Percentiles rank a stretch among this genome's conserved stretches.
These are phyloP conservation scores for Gerris lacustris DNA, from an alignment of 2,888 invertebrate species.

Conservation along the genomic window DNA sequence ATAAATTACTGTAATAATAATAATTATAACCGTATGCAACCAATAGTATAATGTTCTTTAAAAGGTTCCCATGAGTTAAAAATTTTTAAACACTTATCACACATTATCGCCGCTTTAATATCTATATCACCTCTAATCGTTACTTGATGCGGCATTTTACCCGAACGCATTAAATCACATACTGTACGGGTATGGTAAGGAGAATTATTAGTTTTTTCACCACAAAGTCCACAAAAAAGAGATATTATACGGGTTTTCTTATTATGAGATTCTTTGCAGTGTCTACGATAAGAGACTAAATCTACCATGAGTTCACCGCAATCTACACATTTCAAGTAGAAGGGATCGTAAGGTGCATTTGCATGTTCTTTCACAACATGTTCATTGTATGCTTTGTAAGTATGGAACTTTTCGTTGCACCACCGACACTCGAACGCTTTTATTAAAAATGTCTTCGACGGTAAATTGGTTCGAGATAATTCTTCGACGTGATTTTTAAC, in stretches of 20 bases:
- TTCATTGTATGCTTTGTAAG: not conserved
- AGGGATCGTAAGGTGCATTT: not conserved
- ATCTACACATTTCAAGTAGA: not conserved
- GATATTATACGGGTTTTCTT: not conserved
- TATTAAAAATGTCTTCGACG: not conserved
- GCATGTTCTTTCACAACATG: not conserved
- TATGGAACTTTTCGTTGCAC: not conserved
- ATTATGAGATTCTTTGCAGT: not conserved
- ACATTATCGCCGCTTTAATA: not conserved
- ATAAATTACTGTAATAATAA: not conserved
- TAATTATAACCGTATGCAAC: not conserved
- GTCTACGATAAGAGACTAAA: not conserved
- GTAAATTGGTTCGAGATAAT: not conserved
- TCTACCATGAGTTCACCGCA: not conserved
- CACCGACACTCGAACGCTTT: not conserved
- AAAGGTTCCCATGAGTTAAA: not conserved
- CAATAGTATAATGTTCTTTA: not conserved
- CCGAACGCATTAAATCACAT: not conserved
- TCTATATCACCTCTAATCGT: not conserved
- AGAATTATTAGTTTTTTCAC: not conserved
- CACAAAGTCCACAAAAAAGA: not conserved
- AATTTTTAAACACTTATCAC: slow-evolving; percentile 1
- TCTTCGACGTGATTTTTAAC: not conserved
- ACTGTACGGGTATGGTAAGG: not conserved
- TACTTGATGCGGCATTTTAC: not conserved